These are phyloP conservation scores for Melinaea marsaeus DNA, from an alignment of 2,888 invertebrate species.

Conservation along the genomic window DNA sequence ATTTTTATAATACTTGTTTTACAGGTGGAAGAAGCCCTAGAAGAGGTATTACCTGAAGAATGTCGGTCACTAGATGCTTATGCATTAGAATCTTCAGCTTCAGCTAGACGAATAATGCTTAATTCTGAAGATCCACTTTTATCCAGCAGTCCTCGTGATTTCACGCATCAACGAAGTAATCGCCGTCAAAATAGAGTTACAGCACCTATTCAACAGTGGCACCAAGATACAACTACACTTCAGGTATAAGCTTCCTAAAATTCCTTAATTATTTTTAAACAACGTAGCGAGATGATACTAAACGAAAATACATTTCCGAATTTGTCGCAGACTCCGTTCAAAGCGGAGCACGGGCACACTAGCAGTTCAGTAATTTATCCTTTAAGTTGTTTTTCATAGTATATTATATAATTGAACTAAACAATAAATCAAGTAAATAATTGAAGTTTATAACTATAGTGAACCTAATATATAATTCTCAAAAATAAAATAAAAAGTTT, in stretches of 20 bases:
- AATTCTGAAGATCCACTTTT: slow-evolving; percentile 91
- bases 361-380: too few relatives aligned
- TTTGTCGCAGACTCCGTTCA: too few relatives aligned
- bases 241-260: slow-evolving; percentile 47
- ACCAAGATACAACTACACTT: slow-evolving; percentile 58
- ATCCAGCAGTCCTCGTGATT: slow-evolving; percentile 90
- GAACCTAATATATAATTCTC: too few relatives aligned
- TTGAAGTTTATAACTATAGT: too few relatives aligned
- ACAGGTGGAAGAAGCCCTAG: slow-evolving; percentile 88
- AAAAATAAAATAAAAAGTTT: too few relatives aligned
- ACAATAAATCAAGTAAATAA: too few relatives aligned
- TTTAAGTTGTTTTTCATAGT: too few relatives aligned
- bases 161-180: slow-evolving; percentile 69
- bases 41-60: slow-evolving; percentile 90
- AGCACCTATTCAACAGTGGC: slow-evolving; percentile 62
- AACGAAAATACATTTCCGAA: too few relatives aligned
- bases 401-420: too few relatives aligned
- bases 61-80: slow-evolving; percentile 80
- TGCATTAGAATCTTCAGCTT: slow-evolving; percentile 80
- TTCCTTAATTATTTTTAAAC: too few relatives aligned
- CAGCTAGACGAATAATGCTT: slow-evolving; percentile 90
- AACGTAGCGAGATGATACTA: too few relatives aligned
- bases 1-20: not conserved
- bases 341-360: too few relatives aligned
- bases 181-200: slow-evolving; percentile 55